Evolutionary conservation across 2,113 vertebrate genomes (phyloP), one percentile per base, ranked within the genome.

Genomic region (Upupa epops): DNA sequence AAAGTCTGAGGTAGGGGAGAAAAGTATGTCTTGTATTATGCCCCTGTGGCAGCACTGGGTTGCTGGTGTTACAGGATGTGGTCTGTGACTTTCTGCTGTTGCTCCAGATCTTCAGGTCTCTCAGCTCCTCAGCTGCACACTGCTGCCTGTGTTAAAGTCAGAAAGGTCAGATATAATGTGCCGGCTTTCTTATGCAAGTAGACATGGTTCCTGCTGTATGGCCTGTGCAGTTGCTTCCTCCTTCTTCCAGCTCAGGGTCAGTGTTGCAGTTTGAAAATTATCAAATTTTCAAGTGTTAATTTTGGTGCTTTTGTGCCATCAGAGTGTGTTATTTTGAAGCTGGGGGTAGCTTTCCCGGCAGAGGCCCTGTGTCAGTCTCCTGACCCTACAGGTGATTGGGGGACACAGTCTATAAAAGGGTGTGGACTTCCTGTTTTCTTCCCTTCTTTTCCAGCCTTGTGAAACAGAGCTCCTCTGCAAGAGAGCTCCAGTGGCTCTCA

Each of bases 181-280:
- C 46, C 48, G 55, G 0, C 22, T 26, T 22, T 13, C 9, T 4
- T 7, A 46, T 40, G 17, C 11, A 24, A 17, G 40, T 3, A 26
- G 34, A 5, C 0, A 1, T 6, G n/a, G 34, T 36, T 90, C 40
- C 51, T 58, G 18, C 80, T n/a, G 19, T 14, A 2, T 0, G 36
- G n/a, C 32, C 32, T 37, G 37, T 28, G 69, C 22, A 36, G 59
- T 24, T 17, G 21, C 59, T 63, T n/a, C 17, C n/a, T 49, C 58
- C 32, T 60, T 24, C 21, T 17, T 8, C 59, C 58, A 40, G 55
- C 9, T 8, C 73, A 25, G 81, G 31, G 8, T 26, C 34, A 16
- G n/a, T n/a, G n/a, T n/a, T n/a, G n/a, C n/a, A n/a, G n/a, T n/a
- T n/a, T n/a, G n/a, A n/a, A n/a, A n/a, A n/a, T n/a, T n/a, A n/a